phyloP scores from a whole-genome alignment of 2,797 vertebrate genomes.

The Syncerus caffer region DNA sequence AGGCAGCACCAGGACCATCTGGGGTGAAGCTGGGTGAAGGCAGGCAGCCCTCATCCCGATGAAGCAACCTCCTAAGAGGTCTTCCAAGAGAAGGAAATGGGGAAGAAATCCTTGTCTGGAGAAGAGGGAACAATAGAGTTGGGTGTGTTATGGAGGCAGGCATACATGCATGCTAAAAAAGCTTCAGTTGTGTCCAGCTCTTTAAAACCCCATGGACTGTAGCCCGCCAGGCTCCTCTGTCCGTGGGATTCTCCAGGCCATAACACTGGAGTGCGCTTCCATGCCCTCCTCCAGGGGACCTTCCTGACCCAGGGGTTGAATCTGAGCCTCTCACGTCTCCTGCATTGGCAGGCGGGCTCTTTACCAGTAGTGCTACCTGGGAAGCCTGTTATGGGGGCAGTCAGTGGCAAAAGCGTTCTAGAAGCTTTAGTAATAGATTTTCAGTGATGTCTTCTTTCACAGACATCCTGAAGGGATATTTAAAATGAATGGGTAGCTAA shows the following conservation, averaged over 20 bases:
- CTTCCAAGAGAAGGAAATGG: background rate
- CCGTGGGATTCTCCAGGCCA: background rate
- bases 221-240: background rate
- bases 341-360: accelerated
- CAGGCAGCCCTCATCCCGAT: background rate
- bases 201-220: background rate
- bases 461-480: background rate
- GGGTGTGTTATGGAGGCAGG: background rate
- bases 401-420: background rate
- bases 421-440: background rate
- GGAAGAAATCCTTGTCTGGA: background rate
- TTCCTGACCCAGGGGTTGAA: background rate
- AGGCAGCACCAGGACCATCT: background rate
- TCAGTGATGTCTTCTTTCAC: background rate
- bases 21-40: background rate
- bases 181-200: background rate
- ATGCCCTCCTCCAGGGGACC: background rate
- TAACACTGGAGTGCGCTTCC: background rate
- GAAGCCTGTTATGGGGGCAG: background rate
- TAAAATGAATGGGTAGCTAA: background rate
- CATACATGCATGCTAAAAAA: background rate
- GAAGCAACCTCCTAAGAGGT: background rate
- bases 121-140: background rate
- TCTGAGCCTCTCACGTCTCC: background rate
- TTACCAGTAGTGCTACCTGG: background rate